phyloP scores from a whole-genome alignment of 2,797 vertebrate genomes.

The Fundulus diaphanus region DNA sequence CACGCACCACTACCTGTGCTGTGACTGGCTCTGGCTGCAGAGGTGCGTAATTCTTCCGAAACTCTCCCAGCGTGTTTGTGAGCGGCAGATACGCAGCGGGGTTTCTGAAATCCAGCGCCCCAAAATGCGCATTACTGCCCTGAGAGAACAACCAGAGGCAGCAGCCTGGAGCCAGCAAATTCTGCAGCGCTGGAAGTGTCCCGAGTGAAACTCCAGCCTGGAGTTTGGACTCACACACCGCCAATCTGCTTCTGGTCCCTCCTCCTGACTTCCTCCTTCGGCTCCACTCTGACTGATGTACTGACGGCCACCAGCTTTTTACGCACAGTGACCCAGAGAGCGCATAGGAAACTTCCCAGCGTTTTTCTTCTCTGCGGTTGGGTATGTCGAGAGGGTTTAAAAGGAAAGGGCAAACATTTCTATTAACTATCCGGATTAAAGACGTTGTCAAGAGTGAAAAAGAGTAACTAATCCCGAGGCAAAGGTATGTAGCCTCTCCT shows the following conservation, averaged over 20 bases:
- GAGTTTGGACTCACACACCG: conserved; percentile 28
- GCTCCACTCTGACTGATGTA: conserved; percentile 39
- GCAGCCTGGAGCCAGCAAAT: conserved; percentile 11
- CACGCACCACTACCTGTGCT: conserved; percentile 64
- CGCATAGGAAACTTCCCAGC: neutral
- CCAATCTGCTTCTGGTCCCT: conserved; percentile 54
- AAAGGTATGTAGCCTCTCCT: neutral
- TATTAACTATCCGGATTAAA: neutral
- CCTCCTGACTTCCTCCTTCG: conserved; percentile 67
- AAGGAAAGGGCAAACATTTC: neutral
- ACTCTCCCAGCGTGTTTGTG: neutral
- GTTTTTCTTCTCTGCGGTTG: neutral
- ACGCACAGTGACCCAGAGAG: neutral
- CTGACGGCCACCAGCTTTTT: neutral
- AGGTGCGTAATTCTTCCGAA: conserved; percentile 30
- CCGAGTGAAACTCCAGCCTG: conserved; percentile 21
- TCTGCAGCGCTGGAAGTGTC: conserved; percentile 28
- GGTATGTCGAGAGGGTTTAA: neutral
- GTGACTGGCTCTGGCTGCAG: conserved; percentile 53
- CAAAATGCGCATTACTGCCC: conserved; percentile 33
- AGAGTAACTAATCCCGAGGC: neutral
- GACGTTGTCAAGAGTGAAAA: neutral
- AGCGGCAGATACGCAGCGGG: neutral
- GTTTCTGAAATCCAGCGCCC: conserved; percentile 11
- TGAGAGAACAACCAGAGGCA: neutral